phyloP scores from a whole-genome alignment of 2,888 invertebrate species.

The Mesochorus sp. region DNA sequence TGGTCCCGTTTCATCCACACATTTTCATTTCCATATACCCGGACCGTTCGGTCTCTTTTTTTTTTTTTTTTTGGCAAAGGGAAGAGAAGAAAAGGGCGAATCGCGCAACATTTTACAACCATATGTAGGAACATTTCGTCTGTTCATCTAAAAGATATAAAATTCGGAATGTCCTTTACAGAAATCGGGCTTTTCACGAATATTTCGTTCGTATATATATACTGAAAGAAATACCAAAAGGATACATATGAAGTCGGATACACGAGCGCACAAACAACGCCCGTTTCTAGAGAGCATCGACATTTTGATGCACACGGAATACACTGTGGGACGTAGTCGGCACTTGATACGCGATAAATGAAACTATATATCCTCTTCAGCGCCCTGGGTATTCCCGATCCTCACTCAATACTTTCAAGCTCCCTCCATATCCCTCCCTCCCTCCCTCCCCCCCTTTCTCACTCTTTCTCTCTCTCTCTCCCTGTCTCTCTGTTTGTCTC shows the following conservation, averaged over 20 bases:
- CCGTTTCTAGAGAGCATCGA: neutral
- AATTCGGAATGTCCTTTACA: too few relatives aligned
- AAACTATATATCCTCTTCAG: constrained; percentile 31
- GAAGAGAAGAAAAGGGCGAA: too few relatives aligned
- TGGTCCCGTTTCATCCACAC: too few relatives aligned
- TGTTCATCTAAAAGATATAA: too few relatives aligned
- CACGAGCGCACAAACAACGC: neutral
- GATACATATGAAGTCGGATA: too few relatives aligned
- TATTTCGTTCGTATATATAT: neutral
- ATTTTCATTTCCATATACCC: too few relatives aligned
- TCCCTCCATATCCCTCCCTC: neutral
- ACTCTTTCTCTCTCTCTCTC: neutral
- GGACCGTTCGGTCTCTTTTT: too few relatives aligned
- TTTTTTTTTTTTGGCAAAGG: too few relatives aligned
- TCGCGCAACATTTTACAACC: too few relatives aligned
- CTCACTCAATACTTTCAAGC: neutral
- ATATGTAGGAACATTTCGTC: too few relatives aligned
- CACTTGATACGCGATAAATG: constrained; percentile 54
- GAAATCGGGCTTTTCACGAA: too few relatives aligned
- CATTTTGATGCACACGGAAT: neutral
- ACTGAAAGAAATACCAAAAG: neutral
- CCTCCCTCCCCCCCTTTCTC: neutral
- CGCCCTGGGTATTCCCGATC: neutral
- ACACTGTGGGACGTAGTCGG: constrained; percentile 12
- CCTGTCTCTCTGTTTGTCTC: neutral